These are phyloP conservation scores for Archegozetes longisetosus DNA, from an alignment of 1,140 invertebrate genomes.

Conservation along the genomic window DNA sequence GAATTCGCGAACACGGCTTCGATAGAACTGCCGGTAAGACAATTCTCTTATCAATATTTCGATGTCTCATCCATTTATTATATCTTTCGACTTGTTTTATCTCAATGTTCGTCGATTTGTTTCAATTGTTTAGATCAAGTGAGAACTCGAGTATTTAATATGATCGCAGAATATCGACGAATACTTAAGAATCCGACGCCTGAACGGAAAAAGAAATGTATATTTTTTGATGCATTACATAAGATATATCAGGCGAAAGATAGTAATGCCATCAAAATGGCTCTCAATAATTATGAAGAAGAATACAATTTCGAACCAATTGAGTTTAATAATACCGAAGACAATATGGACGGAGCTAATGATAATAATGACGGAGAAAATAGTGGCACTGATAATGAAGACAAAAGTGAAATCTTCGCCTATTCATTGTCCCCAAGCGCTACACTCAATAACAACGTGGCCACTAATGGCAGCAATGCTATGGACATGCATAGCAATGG, in stretches of 20 bases:
- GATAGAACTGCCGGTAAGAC: conserved; percentile 17
- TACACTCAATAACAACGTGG: background rate
- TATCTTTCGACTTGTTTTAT: background rate
- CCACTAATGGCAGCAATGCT: background rate
- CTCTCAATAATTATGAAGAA: conserved; percentile 15
- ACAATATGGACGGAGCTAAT: conserved; percentile 2
- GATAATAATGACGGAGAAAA: background rate
- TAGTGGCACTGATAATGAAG: conserved; percentile 10
- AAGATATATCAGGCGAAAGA: conserved; percentile 19
- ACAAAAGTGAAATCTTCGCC: conserved; percentile 12
- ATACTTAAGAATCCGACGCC: conserved; percentile 18
- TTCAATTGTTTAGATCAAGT: conserved; percentile 16
- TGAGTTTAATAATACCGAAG: conserved; percentile 13
- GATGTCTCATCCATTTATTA: background rate
- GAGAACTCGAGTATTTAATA: conserved; percentile 19
- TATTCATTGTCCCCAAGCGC: conserved; percentile 16
- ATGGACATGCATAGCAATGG: background rate
- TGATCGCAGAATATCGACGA: conserved; percentile 19
- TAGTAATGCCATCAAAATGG: conserved; percentile 7
- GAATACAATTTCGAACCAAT: conserved; percentile 17
- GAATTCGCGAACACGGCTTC: conserved; percentile 15
- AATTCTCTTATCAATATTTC: background rate
- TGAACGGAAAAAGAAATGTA: conserved; percentile 18
- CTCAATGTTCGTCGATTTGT: no score
- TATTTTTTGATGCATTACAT: conserved; percentile 19